These are phyloP conservation scores for Sanderia malayensis DNA, from an alignment of 30 jellyfish, hydroid and myxozoan genomes.

Conservation along the genomic window DNA sequence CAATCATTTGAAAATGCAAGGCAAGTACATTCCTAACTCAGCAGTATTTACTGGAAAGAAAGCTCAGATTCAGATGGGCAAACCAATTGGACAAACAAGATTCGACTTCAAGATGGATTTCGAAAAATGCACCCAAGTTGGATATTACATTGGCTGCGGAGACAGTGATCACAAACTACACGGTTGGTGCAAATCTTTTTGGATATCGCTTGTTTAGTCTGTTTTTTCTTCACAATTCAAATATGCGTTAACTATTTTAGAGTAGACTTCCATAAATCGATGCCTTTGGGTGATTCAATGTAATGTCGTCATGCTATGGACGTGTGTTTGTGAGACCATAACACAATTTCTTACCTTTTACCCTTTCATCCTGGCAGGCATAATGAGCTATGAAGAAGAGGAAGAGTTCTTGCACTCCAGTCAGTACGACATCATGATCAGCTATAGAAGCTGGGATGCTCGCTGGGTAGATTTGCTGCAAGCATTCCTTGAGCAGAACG, in stretches of 20 bases:
- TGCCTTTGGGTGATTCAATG: no score
- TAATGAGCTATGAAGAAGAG: slow-evolving; percentile 42
- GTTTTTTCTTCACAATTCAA: no score
- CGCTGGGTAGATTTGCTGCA: slow-evolving; percentile 47
- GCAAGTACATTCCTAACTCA: slow-evolving; percentile 25
- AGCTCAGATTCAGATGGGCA: slow-evolving; percentile 46
- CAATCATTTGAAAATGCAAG: slow-evolving; percentile 12
- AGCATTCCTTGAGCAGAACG: slow-evolving; percentile 31
- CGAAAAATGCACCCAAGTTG: slow-evolving; percentile 37
- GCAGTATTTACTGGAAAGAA: slow-evolving; percentile 40
- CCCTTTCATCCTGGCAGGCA: slow-evolving; percentile 10
- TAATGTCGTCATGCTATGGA: no score
- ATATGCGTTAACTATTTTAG: no score
- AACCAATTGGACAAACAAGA: slow-evolving; percentile 31
- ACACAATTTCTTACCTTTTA: background rate
- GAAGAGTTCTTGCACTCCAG: slow-evolving; percentile 44
- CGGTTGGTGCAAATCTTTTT: slow-evolving; percentile 30
- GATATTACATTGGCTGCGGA: slow-evolving; percentile 3
- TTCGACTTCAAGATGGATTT: slow-evolving; percentile 41
- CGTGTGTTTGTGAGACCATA: no score
- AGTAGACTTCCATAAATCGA: no score
- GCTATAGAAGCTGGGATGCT: slow-evolving; percentile 55
- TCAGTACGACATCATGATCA: slow-evolving; percentile 51
- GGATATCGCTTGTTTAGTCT: no score
- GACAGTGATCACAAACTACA: slow-evolving; percentile 23